Base-by-base conservation (phyloP, 30 jellyfish, hydroid and myxozoan species). In the Cassiopea andromeda region DNA sequence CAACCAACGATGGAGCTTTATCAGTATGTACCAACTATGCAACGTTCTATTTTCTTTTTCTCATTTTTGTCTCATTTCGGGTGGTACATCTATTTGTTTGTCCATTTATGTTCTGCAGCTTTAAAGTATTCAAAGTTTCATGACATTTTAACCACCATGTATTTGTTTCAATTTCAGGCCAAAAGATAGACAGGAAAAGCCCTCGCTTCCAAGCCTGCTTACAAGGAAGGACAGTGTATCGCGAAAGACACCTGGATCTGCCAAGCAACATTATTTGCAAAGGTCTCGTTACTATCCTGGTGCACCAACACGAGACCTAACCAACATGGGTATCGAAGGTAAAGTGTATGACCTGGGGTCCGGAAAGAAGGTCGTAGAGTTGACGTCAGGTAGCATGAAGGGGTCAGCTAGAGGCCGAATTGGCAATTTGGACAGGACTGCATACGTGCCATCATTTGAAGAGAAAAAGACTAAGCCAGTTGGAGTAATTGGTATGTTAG, bases 211-310 rank as follows among this genome's bases (percentile, higher is more conserved):
- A 72, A 74, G 74, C 82, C 73, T 88, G 12, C 48, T 54, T 10
- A 4, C 69, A 60, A 80, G 76, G 80, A 82, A 89, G 61, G 91
- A 82, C 12, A 82, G 71, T 19, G 4, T 85, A 8, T 14, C 77
- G 9, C 49, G 80, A 68, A 89, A 82, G 73, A 75, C 91, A 17
- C 90, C 94, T 10, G 98, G 98, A 58, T 91, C 98, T 15, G 99
- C 99, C 2, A 91, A 91, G 87, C 97, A 95, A 84, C 98, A 91
- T 80, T 95, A 95, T 74, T 44, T 95, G 80, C 98, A 95, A 68
- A 84, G 96, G 44, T 83, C 99, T 17, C 88, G 99, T 49, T 95
- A 95, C 86, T 91, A 95, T 48, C 99, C 99, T 4, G 99, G 99
- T 44, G 98, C 97, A 19, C 98, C 98, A 59, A 76, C 88, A 45